Evolutionary conservation across 2,888 invertebrate genomes (phyloP), one percentile per base, ranked within the genome.

Genomic region (Epiblema foenella): DNA sequence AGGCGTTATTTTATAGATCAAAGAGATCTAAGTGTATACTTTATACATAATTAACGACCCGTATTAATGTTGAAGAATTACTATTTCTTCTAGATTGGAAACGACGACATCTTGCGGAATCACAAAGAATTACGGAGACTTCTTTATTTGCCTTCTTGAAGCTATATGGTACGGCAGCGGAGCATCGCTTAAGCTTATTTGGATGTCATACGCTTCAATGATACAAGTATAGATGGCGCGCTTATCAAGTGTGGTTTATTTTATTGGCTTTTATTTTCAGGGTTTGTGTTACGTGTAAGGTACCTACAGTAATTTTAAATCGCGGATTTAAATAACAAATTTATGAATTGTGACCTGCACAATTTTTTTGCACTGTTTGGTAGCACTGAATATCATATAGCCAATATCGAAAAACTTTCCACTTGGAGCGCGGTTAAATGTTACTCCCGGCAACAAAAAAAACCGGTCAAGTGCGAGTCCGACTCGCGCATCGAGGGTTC

Each of bases 201-300:
- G 17, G 8, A 39, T 51, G 18, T 24, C 11, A 11, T 8, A 11
- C 37, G n/a, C 8, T 37, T 58, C 24, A 17, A 11, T 3, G 18
- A 8, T 8, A 39, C 15, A 52, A 51, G 39, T 18, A 52, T 52
- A 70, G 69, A 64, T 70, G 69, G 69, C 69, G 58, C 54, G 65
- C 0, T 58, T 42, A 29, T 15, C 24, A 69, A 51, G 7, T 46
- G 46, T 46, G 39, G n/a, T 11, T 15, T n/a, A 12, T 12, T 2
- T 33, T 33, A 33, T 7, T 42, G 8, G 46, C n/a, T 46, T n/a
- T 15, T 42, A 15, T 24, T 15, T 12, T 39, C 39, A 15, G 39
- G 12, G 11, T 39, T 39, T 39, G 12, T 11, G 39, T 12, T n/a
- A n/a, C n/a, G n/a, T n/a, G n/a, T n/a, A n/a, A n/a, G 12, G 39